Percentiles rank a stretch among this genome's conserved stretches.
Evolutionary conservation across 1,140 invertebrate species (phyloP).

Genomic region (Cecropterus lyciades): DNA sequence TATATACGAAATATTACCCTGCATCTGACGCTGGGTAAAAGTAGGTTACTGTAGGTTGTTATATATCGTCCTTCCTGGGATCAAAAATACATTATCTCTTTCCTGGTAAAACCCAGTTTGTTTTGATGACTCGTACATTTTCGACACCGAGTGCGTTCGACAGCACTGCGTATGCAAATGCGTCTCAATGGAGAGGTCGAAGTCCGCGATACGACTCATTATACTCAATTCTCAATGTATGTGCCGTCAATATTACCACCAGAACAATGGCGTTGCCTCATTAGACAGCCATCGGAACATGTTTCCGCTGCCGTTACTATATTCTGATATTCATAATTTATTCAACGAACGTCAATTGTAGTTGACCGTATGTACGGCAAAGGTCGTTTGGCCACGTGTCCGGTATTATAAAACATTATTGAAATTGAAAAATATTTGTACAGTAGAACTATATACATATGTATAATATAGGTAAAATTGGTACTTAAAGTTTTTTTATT

Average conservation of each 20-base stretch:
- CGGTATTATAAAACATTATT: background rate
- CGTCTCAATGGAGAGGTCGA: background rate
- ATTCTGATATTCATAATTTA: slow-evolving; percentile 1
- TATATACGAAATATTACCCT: too few species aligned
- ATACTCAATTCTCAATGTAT: background rate
- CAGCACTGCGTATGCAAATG: slow-evolving; percentile 7
- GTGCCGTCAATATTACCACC: slow-evolving; percentile 10
- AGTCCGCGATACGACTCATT: slow-evolving; percentile 18
- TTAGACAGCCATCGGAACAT: slow-evolving; percentile 10
- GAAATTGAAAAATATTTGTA: background rate
- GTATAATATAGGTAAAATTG: too few species aligned
- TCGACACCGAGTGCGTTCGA: background rate
- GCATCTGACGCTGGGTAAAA: too few species aligned
- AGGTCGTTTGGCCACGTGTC: background rate
- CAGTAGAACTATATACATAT: too few species aligned
- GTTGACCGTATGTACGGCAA: background rate
- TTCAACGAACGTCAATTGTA: slow-evolving; percentile 3
- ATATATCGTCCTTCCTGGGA: background rate
- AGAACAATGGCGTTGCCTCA: slow-evolving; percentile 14
- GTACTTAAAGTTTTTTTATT: too few species aligned
- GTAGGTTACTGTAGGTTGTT: too few species aligned
- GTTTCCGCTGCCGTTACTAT: slow-evolving; percentile 10
- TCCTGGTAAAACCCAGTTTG: background rate
- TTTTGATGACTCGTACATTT: slow-evolving; percentile 11
- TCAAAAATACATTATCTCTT: background rate